These are phyloP conservation scores for Eudyptes chrysolophus DNA, from an alignment of 2,113 vertebrate species.

Conservation along the genomic window DNA sequence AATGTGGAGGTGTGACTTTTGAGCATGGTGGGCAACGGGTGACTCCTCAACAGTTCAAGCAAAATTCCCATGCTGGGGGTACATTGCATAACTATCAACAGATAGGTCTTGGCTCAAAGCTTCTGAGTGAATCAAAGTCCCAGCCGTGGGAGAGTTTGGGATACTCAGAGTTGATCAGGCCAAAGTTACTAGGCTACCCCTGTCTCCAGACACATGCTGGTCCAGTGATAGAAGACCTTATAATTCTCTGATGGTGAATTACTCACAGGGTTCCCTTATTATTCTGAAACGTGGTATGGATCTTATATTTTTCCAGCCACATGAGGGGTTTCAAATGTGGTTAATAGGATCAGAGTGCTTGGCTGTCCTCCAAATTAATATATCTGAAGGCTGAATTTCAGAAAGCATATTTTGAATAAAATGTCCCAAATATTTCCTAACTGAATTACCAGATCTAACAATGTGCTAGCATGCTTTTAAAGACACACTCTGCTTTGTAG, in stretches of 20 bases:
- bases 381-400: slow-evolving; percentile 3
- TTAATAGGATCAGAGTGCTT: slow-evolving; percentile 34
- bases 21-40: background rate
- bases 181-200: background rate
- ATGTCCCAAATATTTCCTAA: background rate
- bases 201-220: fast-evolving
- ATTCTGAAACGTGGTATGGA: background rate
- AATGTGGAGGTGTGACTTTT: background rate
- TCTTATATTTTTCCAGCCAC: background rate
- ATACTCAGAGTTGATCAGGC: background rate
- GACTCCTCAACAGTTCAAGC: background rate
- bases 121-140: background rate
- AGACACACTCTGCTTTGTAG: background rate
- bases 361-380: slow-evolving; percentile 18
- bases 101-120: background rate
- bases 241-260: background rate
- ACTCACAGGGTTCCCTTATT: background rate
- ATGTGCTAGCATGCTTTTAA: background rate
- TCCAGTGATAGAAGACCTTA: background rate
- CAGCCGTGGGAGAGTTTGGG: background rate
- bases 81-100: background rate
- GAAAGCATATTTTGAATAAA: slow-evolving; percentile 9
- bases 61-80: background rate
- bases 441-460: background rate
- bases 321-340: background rate